phyloP scores from a whole-genome alignment of 2,888 invertebrate genomes.

The Siphlonurus alternatus region DNA sequence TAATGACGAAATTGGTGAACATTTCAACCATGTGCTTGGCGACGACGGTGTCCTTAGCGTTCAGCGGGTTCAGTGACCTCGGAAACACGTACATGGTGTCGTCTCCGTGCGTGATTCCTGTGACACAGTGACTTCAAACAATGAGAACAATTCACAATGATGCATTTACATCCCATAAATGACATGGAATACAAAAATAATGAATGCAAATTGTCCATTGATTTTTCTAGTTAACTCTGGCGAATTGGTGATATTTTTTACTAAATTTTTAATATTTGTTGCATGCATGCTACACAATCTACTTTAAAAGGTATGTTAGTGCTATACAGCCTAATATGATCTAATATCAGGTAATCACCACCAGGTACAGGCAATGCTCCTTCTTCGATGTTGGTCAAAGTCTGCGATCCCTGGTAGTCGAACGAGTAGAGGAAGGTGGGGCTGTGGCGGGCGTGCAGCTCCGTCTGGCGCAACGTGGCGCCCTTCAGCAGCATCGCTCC shows the following conservation, averaged over 20 bases:
- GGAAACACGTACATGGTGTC: neutral
- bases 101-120: neutral
- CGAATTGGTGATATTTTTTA: too few relatives aligned
- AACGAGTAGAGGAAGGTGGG: neutral
- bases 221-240: too few relatives aligned
- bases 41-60: neutral
- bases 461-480: neutral
- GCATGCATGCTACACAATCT: too few relatives aligned
- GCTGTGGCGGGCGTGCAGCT: neutral
- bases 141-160: too few relatives aligned
- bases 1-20: neutral
- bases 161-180: too few relatives aligned
- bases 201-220: too few relatives aligned
- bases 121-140: too few relatives aligned
- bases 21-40: neutral
- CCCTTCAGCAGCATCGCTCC: neutral
- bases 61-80: neutral
- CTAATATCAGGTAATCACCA: too few relatives aligned
- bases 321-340: too few relatives aligned
- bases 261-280: too few relatives aligned
- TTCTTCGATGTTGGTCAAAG: neutral
- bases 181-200: too few relatives aligned
- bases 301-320: too few relatives aligned
- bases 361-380: neutral
- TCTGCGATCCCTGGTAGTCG: neutral